phyloP scores from a whole-genome alignment of 2,888 invertebrate species.

The Folsomia candida region DNA sequence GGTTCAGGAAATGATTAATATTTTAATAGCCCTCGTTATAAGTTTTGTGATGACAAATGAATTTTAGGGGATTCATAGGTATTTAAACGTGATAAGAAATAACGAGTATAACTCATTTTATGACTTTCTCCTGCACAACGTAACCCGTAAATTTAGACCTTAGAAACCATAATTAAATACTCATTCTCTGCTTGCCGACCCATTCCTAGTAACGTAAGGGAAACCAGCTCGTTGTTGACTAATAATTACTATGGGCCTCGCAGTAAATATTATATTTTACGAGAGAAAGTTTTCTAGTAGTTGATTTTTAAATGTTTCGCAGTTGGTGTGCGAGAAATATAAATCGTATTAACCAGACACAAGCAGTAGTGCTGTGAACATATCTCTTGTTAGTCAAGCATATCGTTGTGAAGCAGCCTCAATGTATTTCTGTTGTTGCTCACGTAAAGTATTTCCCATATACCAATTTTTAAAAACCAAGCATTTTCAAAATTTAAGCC shows the following conservation, averaged over 20 bases:
- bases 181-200: background rate
- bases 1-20: slow-evolving; percentile 3
- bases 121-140: background rate
- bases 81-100: slow-evolving; percentile 1
- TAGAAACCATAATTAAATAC: slow-evolving; percentile 6
- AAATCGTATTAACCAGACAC: no score
- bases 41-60: background rate
- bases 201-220: background rate
- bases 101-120: background rate
- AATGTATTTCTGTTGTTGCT: no score
- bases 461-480: no score
- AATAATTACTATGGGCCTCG: background rate
- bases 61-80: background rate
- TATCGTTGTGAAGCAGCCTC: no score
- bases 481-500: background rate
- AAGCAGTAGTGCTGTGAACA: no score
- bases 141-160: background rate
- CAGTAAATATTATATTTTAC: background rate
- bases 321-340: no score
- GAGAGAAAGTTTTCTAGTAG: background rate
- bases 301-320: background rate
- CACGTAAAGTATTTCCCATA: no score
- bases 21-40: background rate
- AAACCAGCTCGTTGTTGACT: background rate
- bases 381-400: no score